phyloP scores from a whole-genome alignment of 2,888 invertebrate genomes.

The Euclidia mi region DNA sequence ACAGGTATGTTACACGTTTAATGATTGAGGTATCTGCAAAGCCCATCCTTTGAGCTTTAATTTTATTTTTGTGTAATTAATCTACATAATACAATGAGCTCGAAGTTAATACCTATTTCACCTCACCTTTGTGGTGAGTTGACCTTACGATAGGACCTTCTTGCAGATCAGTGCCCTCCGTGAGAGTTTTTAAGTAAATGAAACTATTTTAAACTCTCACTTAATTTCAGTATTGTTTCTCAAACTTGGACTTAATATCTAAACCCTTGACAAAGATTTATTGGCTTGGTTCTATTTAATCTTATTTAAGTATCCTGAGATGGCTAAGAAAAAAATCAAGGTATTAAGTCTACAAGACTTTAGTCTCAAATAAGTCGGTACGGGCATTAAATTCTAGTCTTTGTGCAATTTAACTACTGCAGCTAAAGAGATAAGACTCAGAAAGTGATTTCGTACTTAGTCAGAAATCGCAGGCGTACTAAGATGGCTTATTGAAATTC shows the following conservation, averaged over 20 bases:
- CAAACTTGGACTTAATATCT: constrained; percentile 7
- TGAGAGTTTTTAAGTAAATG: neutral
- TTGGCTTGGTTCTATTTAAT: constrained; percentile 36
- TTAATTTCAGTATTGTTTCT: constrained; percentile 8
- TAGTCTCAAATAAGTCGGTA: constrained; percentile 66
- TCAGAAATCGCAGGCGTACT: constrained; percentile 34
- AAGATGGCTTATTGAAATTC: constrained; percentile 3
- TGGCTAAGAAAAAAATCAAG: constrained; percentile 55
- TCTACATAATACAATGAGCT: too few species aligned
- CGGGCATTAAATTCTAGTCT: constrained; percentile 77
- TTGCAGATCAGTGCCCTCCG: neutral
- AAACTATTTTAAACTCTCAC: constrained; percentile 2
- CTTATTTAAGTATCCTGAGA: constrained; percentile 35
- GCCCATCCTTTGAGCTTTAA: too few species aligned
- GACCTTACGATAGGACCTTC: neutral
- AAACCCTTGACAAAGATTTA: constrained; percentile 14
- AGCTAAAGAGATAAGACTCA: constrained; percentile 67
- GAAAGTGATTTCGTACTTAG: constrained; percentile 64
- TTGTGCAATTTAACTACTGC: constrained; percentile 81
- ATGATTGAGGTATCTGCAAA: too few species aligned
- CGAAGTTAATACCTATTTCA: too few species aligned
- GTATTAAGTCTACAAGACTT: constrained; percentile 67
- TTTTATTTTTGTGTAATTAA: too few species aligned
- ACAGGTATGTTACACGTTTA: too few species aligned
- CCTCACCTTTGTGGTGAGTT: neutral